Conservation (phyloP, 1,140 invertebrate genomes). For the Meteorus sp. region DNA sequence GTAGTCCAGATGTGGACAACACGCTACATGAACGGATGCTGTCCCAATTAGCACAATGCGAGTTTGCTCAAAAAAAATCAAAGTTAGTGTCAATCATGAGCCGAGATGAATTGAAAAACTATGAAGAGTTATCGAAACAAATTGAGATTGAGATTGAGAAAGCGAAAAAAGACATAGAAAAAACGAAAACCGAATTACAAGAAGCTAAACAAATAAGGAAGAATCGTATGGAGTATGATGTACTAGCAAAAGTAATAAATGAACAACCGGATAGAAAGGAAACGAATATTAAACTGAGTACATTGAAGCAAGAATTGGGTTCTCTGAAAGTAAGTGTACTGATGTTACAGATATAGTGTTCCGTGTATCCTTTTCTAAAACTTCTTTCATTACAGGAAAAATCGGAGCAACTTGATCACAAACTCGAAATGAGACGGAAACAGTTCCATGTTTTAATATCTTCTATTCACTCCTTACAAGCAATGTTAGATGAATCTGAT, state of each 20-base stretch:
- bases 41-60: conserved; percentile 81
- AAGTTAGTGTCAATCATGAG: conserved; percentile 80
- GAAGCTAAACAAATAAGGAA: conserved; percentile 82
- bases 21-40: conserved; percentile 78
- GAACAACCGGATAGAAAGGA: conserved; percentile 86
- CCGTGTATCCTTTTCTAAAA: conserved; percentile 5
- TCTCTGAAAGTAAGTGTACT: conserved; percentile 56
- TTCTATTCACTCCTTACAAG: conserved; percentile 76
- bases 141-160: conserved; percentile 77
- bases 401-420: conserved; percentile 72
- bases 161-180: conserved; percentile 75
- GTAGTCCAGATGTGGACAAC: conserved; percentile 67
- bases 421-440: conserved; percentile 80
- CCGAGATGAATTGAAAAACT: conserved; percentile 80
- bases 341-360: background rate
- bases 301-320: conserved; percentile 75
- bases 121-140: conserved; percentile 74
- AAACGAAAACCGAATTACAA: conserved; percentile 73
- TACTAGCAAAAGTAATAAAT: conserved; percentile 86
- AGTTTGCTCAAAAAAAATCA: conserved; percentile 86
- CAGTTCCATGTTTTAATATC: conserved; percentile 87
- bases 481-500: conserved; percentile 69
- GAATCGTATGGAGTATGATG: conserved; percentile 91
- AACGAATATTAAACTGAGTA: conserved; percentile 74
- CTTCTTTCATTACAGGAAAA: conserved; percentile 62